Base-by-base conservation (phyloP, 2,888 invertebrate genomes). In the Leptinotarsa tumamoca region DNA sequence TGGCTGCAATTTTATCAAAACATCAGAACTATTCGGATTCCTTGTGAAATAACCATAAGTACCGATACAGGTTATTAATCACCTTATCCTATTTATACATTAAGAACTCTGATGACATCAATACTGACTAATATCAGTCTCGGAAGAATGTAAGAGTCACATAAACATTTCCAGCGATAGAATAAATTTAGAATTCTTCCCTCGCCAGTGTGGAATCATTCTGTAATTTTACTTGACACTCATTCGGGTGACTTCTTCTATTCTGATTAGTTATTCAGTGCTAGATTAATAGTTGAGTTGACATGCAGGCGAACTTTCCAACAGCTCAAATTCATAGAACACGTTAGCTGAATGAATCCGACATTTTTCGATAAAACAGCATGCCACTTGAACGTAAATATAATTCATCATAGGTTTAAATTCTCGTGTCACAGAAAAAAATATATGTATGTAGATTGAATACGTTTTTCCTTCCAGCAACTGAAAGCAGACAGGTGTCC, bases 41-140 rank as follows among this genome's bases (percentile, higher is more conserved):
- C 23, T 58, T 13, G 14, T 14, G 4, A 2, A 4, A 23, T 21
- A 14, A 58, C 4, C 14, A 58, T 21, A 58, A 15, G 4, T 58
- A 23, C 14, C 14, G 23, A 58, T 10, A 58, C 63, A 7, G 3
- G 15, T 33, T 14, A 23, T 23, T 58, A 63, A 43, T 63, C 27
- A 63, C 33, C n/a, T 33, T n/a, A 58, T 43, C 13, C 63, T 63
- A 63, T 63, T 63, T 63, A 63, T 63, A 63, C n/a, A 63, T n/a
- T 63, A 33, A 17, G 33, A 33, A 43, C 43, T 33, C n/a, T 17
- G 27, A 27, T 63, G 63, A 63, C 63, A 63, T 43, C 27, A 63
- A 17, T 63, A 10, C 17, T 33, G 63, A 63, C 33, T 43, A 43
- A 63, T 33, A 10, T 63, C n/a, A 43, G 63, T 43, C 63, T n/a